phyloP scores from a whole-genome alignment of 2,888 invertebrate species.

The Noctua comes region DNA sequence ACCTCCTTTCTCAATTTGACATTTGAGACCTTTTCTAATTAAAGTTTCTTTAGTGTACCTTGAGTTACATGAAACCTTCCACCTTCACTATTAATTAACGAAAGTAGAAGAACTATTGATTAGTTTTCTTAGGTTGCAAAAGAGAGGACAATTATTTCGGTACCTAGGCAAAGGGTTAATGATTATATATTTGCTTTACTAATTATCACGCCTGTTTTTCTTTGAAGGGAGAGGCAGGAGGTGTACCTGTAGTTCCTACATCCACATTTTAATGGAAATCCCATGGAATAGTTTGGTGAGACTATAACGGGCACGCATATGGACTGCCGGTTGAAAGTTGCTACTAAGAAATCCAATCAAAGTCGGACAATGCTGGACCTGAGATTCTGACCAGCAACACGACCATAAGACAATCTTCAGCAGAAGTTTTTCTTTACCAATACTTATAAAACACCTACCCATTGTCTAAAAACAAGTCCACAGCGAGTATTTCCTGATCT shows the following conservation, averaged over 20 bases:
- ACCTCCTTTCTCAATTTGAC: slow-evolving; percentile 18
- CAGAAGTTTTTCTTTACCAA: background rate
- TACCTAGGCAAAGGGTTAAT: background rate
- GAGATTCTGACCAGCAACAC: background rate
- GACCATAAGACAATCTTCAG: background rate
- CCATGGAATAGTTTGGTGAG: background rate
- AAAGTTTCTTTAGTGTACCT: slow-evolving; percentile 30
- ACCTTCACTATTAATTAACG: slow-evolving; percentile 17
- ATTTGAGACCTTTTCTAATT: slow-evolving; percentile 21
- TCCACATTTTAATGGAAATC: background rate
- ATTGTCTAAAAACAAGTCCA: slow-evolving; percentile 23
- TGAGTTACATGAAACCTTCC: slow-evolving; percentile 12
- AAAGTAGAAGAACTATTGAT: slow-evolving; percentile 1
- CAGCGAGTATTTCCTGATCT: slow-evolving; percentile 25
- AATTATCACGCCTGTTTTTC: background rate
- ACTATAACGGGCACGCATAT: background rate
- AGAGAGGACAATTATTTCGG: background rate
- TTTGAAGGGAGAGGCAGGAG: background rate
- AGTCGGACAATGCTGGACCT: background rate
- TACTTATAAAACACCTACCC: background rate
- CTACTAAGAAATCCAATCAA: background rate
- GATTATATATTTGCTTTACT: background rate
- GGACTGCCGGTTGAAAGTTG: background rate
- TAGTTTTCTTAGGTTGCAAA: background rate
- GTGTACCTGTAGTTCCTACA: background rate